These are phyloP conservation scores for Petrocephalus sullivani DNA, from an alignment of 2,797 vertebrate species.

Conservation along the genomic window DNA sequence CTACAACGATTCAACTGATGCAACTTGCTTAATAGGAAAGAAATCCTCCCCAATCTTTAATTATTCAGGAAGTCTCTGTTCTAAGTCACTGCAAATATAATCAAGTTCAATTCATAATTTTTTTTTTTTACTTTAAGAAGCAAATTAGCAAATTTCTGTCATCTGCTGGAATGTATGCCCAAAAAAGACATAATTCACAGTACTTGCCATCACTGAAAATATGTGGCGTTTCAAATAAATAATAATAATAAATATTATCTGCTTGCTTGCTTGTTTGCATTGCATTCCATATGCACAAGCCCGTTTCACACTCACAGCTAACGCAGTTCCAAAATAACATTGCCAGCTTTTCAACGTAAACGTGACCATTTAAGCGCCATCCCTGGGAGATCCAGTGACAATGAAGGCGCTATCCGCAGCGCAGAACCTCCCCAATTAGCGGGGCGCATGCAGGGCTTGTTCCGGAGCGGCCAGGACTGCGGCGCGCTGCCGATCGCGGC, in stretches of 20 bases:
- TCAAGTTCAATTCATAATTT: background rate
- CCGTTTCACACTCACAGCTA: background rate
- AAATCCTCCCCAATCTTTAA: slow-evolving; percentile 10
- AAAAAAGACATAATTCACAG: background rate
- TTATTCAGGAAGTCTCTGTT: slow-evolving; percentile 17
- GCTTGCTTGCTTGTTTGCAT: background rate
- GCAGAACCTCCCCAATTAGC: slow-evolving; percentile 36
- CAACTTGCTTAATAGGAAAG: slow-evolving; percentile 9
- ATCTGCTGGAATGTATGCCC: background rate
- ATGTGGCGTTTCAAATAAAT: background rate
- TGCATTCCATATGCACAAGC: background rate
- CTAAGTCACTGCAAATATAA: slow-evolving; percentile 8
- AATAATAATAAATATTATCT: background rate
- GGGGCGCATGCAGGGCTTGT: slow-evolving; percentile 38
- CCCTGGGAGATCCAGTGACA: background rate
- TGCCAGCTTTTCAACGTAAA: background rate
- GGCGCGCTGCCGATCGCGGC: slow-evolving; percentile 30
- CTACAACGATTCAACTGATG: slow-evolving; percentile 5
- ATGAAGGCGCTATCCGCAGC: background rate
- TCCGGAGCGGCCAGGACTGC: slow-evolving; percentile 38
- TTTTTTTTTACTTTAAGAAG: background rate
- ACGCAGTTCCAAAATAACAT: background rate
- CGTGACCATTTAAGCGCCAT: background rate
- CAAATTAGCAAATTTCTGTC: background rate
- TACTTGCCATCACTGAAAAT: background rate